phyloP scores from a whole-genome alignment of 1,140 invertebrate species.

The Rhyzopertha dominica region DNA sequence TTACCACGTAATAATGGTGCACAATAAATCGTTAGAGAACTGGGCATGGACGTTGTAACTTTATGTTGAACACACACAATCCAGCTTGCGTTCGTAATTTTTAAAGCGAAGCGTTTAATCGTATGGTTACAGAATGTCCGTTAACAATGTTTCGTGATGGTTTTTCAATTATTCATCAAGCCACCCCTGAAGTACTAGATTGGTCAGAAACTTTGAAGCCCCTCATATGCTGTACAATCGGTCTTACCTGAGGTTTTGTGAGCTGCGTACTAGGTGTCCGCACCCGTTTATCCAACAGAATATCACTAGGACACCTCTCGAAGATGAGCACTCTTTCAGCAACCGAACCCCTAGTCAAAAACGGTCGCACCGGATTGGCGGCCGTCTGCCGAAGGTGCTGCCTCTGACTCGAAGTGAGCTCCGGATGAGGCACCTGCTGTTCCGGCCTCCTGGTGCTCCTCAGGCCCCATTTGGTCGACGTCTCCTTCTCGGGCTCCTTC shows the following conservation, averaged over 20 bases:
- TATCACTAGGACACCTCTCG: slow-evolving; percentile 81
- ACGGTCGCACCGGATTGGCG: slow-evolving; percentile 70
- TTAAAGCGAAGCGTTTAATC: too few species aligned
- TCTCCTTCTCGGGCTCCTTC: slow-evolving; percentile 35
- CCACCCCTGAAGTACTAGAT: too few species aligned
- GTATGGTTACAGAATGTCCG: too few species aligned
- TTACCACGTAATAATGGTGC: too few species aligned
- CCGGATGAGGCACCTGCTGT: slow-evolving; percentile 58
- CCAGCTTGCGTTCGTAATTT: too few species aligned
- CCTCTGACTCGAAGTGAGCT: slow-evolving; percentile 60
- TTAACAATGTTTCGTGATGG: too few species aligned
- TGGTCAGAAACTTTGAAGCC: too few species aligned
- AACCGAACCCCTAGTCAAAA: slow-evolving; percentile 83
- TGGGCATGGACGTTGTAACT: too few species aligned
- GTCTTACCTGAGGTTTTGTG: slow-evolving; percentile 66
- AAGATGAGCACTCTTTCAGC: slow-evolving; percentile 88
- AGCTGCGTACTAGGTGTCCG: slow-evolving; percentile 50
- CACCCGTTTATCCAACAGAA: slow-evolving; percentile 64
- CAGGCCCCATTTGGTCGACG: slow-evolving; percentile 43
- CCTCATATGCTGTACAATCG: too few species aligned
- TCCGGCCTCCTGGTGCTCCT: slow-evolving; percentile 38
- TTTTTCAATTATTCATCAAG: too few species aligned
- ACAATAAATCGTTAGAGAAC: too few species aligned
- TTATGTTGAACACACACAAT: too few species aligned
- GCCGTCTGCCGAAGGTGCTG: slow-evolving; percentile 54